phyloP scores from a whole-genome alignment of 2,797 vertebrate genomes.

The Takifugu rubripes region DNA sequence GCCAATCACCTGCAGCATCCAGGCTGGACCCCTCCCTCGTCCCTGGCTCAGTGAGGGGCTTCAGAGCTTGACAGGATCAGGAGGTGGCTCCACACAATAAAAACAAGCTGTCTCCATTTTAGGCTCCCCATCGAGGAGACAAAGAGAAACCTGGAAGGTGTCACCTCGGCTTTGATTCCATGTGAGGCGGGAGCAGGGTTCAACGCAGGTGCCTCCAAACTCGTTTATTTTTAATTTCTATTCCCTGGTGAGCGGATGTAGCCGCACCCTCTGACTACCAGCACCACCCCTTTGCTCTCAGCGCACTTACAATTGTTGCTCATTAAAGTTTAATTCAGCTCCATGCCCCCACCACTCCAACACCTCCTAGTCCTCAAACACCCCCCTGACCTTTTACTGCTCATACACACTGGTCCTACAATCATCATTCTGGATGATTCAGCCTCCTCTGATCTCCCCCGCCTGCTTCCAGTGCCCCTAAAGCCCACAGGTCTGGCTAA shows the following conservation, averaged over 20 bases:
- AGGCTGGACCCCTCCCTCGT: conserved; percentile 3
- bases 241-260: conserved; percentile 26
- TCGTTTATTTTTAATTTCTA: conserved; percentile 51
- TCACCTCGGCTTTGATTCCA: conserved; percentile 67
- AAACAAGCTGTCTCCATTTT: conserved; percentile 64
- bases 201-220: conserved; percentile 46
- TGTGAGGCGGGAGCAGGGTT: conserved; percentile 50
- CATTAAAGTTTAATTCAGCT: conserved; percentile 81
- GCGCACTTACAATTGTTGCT: conserved; percentile 81
- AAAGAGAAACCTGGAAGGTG: conserved; percentile 67
- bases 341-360: conserved; percentile 59
- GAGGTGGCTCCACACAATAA: conserved; percentile 51
- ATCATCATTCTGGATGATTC: conserved; percentile 71
- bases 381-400: conserved; percentile 35
- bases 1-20: conserved; percentile 49
- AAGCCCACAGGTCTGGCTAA: conserved; percentile 78
- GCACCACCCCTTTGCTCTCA: conserved; percentile 49
- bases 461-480: conserved; percentile 73
- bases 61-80: conserved; percentile 61
- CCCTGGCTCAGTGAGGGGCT: conserved; percentile 30
- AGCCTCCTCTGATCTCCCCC: conserved; percentile 76
- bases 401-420: conserved; percentile 40
- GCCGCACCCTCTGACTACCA: conserved; percentile 21
- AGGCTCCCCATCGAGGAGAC: conserved; percentile 43
- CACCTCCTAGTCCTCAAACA: conserved; percentile 62